A percentile compares a stretch with the other conserved stretches of the same genome.
Conservation (phyloP, 2,888 invertebrate genomes). For the Silvanus unidentatus region DNA sequence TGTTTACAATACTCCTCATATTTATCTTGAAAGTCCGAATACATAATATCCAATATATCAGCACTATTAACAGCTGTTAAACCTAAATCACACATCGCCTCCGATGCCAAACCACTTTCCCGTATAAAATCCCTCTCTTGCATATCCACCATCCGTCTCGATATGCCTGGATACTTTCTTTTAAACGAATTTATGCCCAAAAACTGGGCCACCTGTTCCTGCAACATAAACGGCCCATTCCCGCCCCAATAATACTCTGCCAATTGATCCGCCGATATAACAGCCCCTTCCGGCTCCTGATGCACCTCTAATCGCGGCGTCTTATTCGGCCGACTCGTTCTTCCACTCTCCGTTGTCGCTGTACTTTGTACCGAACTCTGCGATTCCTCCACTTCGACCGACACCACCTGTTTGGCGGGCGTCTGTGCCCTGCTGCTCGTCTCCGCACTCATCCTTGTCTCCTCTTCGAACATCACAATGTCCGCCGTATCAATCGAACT, state of each 20-base stretch:
- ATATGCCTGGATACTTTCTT: slow-evolving; percentile 72
- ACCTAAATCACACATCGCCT: slow-evolving; percentile 89
- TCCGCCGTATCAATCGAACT: slow-evolving; percentile 24
- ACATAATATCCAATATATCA: slow-evolving; percentile 93
- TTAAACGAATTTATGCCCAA: slow-evolving; percentile 95
- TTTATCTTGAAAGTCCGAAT: slow-evolving; percentile 89
- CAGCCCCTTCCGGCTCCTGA: slow-evolving; percentile 38
- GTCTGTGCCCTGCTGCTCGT: slow-evolving; percentile 43
- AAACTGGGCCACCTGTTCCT: slow-evolving; percentile 93
- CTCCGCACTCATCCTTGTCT: slow-evolving; percentile 72
- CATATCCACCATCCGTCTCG: slow-evolving; percentile 76
- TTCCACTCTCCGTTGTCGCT: slow-evolving; percentile 56
- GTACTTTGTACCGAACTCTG: slow-evolving; percentile 78
- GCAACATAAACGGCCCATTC: slow-evolving; percentile 85
- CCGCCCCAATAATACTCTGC: slow-evolving; percentile 89
- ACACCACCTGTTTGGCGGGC: slow-evolving; percentile 42
- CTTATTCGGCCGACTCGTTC: slow-evolving; percentile 8
- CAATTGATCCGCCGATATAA: slow-evolving; percentile 72
- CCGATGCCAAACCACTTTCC: slow-evolving; percentile 71
- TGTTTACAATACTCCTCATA: slow-evolving; percentile 84
- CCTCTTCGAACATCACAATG: slow-evolving; percentile 63
- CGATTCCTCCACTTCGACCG: slow-evolving; percentile 59
- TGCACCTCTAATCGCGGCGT: slow-evolving; percentile 17
- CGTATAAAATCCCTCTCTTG: slow-evolving; percentile 86
- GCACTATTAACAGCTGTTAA: slow-evolving; percentile 87